A percentile compares a stretch with the other conserved stretches of the same genome.
These are phyloP conservation scores for Steinernema carpocapsae DNA, from an alignment of 2,888 invertebrate genomes.

Conservation along the genomic window DNA sequence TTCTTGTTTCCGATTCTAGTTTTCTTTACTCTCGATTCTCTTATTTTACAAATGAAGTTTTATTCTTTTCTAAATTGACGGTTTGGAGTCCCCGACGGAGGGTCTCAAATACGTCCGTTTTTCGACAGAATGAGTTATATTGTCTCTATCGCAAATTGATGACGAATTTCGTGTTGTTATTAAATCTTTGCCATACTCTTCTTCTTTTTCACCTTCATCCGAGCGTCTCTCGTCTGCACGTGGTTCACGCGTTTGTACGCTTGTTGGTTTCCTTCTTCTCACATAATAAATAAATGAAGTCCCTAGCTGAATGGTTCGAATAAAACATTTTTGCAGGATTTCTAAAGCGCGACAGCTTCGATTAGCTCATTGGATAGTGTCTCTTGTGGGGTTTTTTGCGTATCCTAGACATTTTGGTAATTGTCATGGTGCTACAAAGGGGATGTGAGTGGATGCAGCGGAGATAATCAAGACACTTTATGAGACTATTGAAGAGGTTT, in stretches of 20 bases:
- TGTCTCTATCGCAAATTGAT: neutral
- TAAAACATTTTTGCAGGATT: too few relatives aligned
- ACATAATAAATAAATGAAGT: too few relatives aligned
- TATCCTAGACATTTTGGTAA: too few relatives aligned
- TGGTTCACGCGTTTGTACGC: slow-evolving; percentile 15
- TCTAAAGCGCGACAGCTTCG: too few relatives aligned
- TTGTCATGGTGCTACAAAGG: too few relatives aligned
- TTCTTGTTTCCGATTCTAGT: neutral
- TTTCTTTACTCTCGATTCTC: neutral
- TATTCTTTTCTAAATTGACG: neutral
- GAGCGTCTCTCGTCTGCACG: neutral
- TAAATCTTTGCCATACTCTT: slow-evolving; percentile 31
- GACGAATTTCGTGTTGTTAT: slow-evolving; percentile 19
- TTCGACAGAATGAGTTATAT: slow-evolving; percentile 20
- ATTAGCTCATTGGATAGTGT: too few relatives aligned
- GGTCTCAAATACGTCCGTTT: neutral
- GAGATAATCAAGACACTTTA: too few relatives aligned
- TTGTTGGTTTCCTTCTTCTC: slow-evolving; percentile 29
- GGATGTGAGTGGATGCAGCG: too few relatives aligned
- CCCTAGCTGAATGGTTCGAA: too few relatives aligned
- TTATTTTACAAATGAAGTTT: neutral
- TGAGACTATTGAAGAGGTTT: too few relatives aligned
- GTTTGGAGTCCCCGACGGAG: neutral
- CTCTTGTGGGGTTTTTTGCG: too few relatives aligned
- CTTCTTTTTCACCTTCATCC: slow-evolving; percentile 5